A percentile compares a stretch with the other conserved stretches of the same genome.
phyloP scores from a whole-genome alignment of 2,888 invertebrate genomes.

The Leptopilina myrica region DNA sequence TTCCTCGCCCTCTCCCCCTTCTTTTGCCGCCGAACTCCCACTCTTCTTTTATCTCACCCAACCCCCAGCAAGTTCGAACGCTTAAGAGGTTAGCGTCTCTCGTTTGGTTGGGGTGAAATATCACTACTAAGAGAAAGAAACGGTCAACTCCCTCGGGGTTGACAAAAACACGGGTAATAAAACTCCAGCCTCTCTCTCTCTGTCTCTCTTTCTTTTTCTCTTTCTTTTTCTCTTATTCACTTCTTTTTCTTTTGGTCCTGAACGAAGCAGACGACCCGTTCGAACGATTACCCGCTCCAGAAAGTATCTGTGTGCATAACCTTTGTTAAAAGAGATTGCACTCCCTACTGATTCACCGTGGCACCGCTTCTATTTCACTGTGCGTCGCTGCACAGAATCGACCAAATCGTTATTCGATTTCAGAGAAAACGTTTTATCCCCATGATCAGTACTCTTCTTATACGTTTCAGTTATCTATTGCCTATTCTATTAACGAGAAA shows the following conservation, averaged over 20 bases:
- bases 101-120: constrained; percentile 63
- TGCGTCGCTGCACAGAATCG: constrained; percentile 34
- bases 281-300: constrained; percentile 59
- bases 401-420: constrained; percentile 40
- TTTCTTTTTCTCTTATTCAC: background rate
- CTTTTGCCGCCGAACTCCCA: constrained; percentile 40
- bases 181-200: constrained; percentile 57
- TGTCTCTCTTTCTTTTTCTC: constrained; percentile 39
- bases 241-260: constrained; percentile 32
- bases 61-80: constrained; percentile 49
- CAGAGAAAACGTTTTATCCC: constrained; percentile 35
- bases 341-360: constrained; percentile 28
- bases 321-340: constrained; percentile 41
- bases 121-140: constrained; percentile 68
- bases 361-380: constrained; percentile 38
- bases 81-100: constrained; percentile 54
- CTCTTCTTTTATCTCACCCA: constrained; percentile 49
- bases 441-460: constrained; percentile 34
- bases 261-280: constrained; percentile 56
- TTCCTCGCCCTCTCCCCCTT: constrained; percentile 31
- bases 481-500: constrained; percentile 32
- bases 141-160: constrained; percentile 62
- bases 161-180: constrained; percentile 71
- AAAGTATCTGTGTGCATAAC: constrained; percentile 43
- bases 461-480: constrained; percentile 26